Evolutionary conservation across 1,140 invertebrate genomes (phyloP).

Genomic region (Drosophila leontia): DNA sequence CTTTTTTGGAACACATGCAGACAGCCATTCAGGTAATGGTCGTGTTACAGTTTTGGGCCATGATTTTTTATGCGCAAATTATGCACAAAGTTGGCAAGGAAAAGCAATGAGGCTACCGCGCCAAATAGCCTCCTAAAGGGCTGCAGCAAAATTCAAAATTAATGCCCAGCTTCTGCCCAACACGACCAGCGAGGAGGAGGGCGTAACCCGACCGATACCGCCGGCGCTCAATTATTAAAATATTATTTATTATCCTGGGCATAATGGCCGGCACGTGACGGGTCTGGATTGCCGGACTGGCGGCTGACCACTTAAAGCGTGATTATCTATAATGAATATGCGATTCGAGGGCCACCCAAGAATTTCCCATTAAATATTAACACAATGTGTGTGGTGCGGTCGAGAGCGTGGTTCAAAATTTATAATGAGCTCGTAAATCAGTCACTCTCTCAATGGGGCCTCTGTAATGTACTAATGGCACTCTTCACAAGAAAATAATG

Average conservation of each 20-base stretch:
- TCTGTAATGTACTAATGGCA: conserved; percentile 1
- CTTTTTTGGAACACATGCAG: conserved; percentile 13
- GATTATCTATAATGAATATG: conserved; percentile 81
- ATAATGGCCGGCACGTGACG: conserved; percentile 69
- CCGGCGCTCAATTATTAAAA: conserved; percentile 64
- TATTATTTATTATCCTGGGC: conserved; percentile 73
- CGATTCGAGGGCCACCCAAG: conserved; percentile 47
- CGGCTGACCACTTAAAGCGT: conserved; percentile 68
- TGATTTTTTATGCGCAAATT: conserved; percentile 76
- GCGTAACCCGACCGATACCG: conserved; percentile 14
- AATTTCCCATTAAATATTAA: conserved; percentile 63
- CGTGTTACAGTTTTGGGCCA: conserved; percentile 63
- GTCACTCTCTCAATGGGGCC: conserved; percentile 16
- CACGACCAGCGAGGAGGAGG: neutral
- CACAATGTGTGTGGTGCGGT: conserved; percentile 34
- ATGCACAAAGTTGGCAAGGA: conserved; percentile 62
- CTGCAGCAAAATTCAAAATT: conserved; percentile 76
- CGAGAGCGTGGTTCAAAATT: conserved; percentile 46
- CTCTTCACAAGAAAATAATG: neutral
- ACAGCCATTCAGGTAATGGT: conserved; percentile 64
- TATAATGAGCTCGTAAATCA: conserved; percentile 55
- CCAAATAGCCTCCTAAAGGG: conserved; percentile 38
- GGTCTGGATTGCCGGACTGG: conserved; percentile 6
- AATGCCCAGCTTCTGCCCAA: conserved; percentile 35
- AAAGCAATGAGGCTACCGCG: neutral